Base-by-base conservation (phyloP, 1,140 invertebrate species). In the Heliothis virescens region DNA sequence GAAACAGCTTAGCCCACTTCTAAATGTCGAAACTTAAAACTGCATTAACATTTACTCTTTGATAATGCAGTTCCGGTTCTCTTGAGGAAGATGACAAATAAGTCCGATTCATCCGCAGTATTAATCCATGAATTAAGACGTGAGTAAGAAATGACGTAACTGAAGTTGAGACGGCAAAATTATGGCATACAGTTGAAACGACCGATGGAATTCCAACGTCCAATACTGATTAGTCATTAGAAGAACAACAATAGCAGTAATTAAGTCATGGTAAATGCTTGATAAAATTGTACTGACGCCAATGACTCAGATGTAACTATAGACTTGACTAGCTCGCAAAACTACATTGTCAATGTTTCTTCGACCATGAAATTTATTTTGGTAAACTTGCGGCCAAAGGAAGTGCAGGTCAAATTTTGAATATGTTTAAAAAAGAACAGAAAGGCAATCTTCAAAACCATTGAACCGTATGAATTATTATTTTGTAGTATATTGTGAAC, bases 301-400 rank as follows among this genome's bases (percentile, higher is more conserved):
- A 74, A 29, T 53, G 67, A 71, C 48, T 71, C 55, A 26, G 16
- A 3, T 29, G 15, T 72, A 57, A 72, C 18, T 71, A 71, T 53
- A 72, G 53, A 72, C 26, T 72, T 71, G 67, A 57, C 52, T n/a
- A 34, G 15, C 50, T 53, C 47, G 48, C 29, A 52, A 71, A 53
- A 52, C 59, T 16, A 75, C 73, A 75, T 75, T 75, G 73, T 75
- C 73, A 75, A 75, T 62, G 59, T 48, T 60, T 62, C 47, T 9
- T 62, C 73, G 62, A 75, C 73, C 73, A 50, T 75, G 41, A 75
- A 75, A 60, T 73, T 73, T 59, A 16, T 59, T 48, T 48, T 50
- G 41, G 73, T 60, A 47, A 29, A 26, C 10, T 47, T 62, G 41
- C 16, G 73, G 16, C 50, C 16, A 41, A 62, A 50, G 59, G 63